phyloP scores from a whole-genome alignment of 2,797 vertebrate species.

The Falco berigora region DNA sequence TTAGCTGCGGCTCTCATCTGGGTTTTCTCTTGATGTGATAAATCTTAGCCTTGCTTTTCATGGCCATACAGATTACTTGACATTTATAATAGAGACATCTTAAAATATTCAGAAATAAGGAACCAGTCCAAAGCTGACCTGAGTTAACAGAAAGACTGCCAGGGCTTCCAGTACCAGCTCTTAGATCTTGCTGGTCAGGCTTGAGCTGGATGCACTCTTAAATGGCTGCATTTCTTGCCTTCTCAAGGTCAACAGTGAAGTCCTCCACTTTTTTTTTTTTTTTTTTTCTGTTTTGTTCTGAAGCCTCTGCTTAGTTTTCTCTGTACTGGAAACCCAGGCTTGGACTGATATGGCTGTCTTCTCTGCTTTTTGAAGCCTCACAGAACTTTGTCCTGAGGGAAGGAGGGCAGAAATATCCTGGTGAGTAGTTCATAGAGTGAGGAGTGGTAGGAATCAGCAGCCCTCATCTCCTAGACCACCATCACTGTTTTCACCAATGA shows the following conservation, averaged over 20 bases:
- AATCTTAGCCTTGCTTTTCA: not conserved
- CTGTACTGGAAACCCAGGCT: conserved; percentile 64
- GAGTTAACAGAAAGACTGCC: not conserved
- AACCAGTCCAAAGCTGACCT: not conserved
- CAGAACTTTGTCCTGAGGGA: conserved; percentile 68
- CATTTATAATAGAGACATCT: not conserved
- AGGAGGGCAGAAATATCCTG: not conserved
- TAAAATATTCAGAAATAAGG: not conserved
- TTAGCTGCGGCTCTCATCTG: not conserved
- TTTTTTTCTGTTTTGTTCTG: conserved; percentile 55
- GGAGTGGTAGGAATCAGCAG: not conserved
- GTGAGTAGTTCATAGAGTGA: not conserved
- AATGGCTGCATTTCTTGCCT: conserved; percentile 38
- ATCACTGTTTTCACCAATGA: not conserved
- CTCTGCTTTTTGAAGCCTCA: conserved; percentile 75
- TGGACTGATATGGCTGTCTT: conserved; percentile 70
- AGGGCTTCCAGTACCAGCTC: not conserved
- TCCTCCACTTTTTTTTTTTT: conserved; percentile 60
- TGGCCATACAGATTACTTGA: not conserved
- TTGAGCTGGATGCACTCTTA: not conserved
- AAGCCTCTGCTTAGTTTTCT: conserved; percentile 78
- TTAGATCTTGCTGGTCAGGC: not conserved
- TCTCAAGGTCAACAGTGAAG: conserved; percentile 75
- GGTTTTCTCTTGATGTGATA: not conserved
- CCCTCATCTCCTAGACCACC: not conserved